phyloP scores from a whole-genome alignment of 2,888 invertebrate genomes.

The Trichogramma evanescens region DNA sequence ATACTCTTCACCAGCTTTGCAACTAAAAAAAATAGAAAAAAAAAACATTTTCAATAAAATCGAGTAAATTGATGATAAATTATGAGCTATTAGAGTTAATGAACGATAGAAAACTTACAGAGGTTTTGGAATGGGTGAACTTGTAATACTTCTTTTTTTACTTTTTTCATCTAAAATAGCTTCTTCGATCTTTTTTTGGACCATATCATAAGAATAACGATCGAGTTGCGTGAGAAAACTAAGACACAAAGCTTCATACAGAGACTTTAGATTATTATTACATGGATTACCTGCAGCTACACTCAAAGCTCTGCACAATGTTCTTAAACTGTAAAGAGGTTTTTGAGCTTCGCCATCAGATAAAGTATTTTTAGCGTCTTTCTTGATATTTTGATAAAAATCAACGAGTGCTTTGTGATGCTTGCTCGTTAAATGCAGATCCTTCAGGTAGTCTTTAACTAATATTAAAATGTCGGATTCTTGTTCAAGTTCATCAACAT shows the following conservation, averaged over 20 bases:
- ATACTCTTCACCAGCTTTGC: slow-evolving; percentile 46
- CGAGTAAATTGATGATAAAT: too few species aligned
- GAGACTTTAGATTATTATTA: slow-evolving; percentile 70
- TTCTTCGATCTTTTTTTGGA: slow-evolving; percentile 67
- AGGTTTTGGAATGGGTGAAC: slow-evolving; percentile 67
- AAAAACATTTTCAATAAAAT: too few species aligned
- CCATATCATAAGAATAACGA: slow-evolving; percentile 71
- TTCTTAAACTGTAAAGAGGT: slow-evolving; percentile 88
- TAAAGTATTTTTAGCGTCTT: slow-evolving; percentile 62
- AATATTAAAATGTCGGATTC: slow-evolving; percentile 71
- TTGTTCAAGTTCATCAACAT: slow-evolving; percentile 82
- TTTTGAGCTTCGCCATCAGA: slow-evolving; percentile 80
- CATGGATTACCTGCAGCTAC: slow-evolving; percentile 80
- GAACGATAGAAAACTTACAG: slow-evolving; percentile 23
- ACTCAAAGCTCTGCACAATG: slow-evolving; percentile 83
- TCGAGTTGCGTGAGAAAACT: slow-evolving; percentile 94
- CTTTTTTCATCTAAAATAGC: slow-evolving; percentile 40
- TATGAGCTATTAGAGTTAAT: too few species aligned
- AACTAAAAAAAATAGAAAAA: too few species aligned
- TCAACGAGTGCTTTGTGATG: slow-evolving; percentile 72
- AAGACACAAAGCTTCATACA: slow-evolving; percentile 89
- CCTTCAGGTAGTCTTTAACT: slow-evolving; percentile 72
- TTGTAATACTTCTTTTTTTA: slow-evolving; percentile 56
- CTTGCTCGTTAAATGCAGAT: slow-evolving; percentile 63
- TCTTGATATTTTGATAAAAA: slow-evolving; percentile 73